Evolutionary conservation across 1,140 invertebrate genomes (phyloP).

Genomic region (Adoxophyes honmai): DNA sequence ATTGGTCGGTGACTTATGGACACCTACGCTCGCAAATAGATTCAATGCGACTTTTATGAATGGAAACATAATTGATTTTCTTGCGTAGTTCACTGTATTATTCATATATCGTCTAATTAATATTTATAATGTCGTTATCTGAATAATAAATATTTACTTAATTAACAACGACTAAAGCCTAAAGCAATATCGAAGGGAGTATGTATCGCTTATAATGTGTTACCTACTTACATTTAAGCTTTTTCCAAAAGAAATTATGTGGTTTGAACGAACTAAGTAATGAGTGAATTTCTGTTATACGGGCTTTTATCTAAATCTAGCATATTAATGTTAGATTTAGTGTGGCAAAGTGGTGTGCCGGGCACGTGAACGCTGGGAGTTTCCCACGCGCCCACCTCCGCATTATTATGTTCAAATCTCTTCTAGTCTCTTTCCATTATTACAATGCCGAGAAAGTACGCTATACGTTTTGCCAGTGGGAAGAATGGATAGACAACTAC

Average conservation of each 20-base stretch:
- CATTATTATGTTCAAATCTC: constrained; percentile 73
- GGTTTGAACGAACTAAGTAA: not conserved
- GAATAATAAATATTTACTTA: constrained; percentile 3
- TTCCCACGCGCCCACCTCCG: constrained; percentile 73
- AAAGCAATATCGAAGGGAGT: not conserved
- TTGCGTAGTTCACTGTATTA: constrained; percentile 43
- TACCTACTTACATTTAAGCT: not conserved
- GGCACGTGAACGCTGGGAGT: constrained; percentile 71
- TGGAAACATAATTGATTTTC: constrained; percentile 48
- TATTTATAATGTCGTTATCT: constrained; percentile 19
- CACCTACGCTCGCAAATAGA: constrained; percentile 40
- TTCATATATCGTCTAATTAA: constrained; percentile 35
- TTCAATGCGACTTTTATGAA: constrained; percentile 44
- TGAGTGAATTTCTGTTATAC: constrained; percentile 7
- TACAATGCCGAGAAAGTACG: constrained; percentile 68
- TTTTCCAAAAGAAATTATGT: constrained; percentile 7
- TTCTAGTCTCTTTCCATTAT: constrained; percentile 69
- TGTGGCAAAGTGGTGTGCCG: constrained; percentile 51
- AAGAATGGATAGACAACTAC: constrained; percentile 39
- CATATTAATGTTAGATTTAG: constrained; percentile 67
- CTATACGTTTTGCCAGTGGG: constrained; percentile 55
- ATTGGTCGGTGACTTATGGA: constrained; percentile 42
- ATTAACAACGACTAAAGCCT: not conserved
- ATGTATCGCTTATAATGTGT: not conserved
- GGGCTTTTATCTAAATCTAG: constrained; percentile 55